Percentiles rank a stretch among this genome's conserved stretches.
Evolutionary conservation across 2,797 vertebrate genomes (phyloP).

Genomic region (Aulostomus chinensis): DNA sequence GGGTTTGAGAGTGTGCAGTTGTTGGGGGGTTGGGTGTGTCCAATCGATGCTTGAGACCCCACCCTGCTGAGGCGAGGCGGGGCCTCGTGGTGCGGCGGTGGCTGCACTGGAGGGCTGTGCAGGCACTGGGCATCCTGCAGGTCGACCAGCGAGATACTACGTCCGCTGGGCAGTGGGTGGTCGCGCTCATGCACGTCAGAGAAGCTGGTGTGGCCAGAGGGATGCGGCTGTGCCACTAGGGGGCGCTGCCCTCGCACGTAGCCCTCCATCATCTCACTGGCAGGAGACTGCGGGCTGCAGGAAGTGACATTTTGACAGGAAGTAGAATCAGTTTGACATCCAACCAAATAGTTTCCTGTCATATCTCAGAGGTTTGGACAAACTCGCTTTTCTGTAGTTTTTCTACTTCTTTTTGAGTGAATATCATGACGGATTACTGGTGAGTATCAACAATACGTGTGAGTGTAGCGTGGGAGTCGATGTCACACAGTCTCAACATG

Average conservation of each 20-base stretch:
- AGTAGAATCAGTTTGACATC: not conserved
- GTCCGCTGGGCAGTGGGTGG: conserved; percentile 81
- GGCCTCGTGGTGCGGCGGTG: conserved; percentile 77
- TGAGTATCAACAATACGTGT: no score
- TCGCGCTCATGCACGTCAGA: conserved; percentile 86
- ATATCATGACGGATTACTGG: no score
- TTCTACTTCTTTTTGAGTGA: no score
- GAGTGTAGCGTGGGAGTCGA: no score
- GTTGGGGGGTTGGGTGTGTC: conserved; percentile 61
- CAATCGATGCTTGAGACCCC: conserved; percentile 88
- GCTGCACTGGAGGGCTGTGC: conserved; percentile 57
- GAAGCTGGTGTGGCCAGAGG: conserved; percentile 83
- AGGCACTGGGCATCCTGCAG: conserved; percentile 85
- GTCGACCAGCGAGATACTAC: conserved; percentile 94
- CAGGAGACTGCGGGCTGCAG: conserved; percentile 80
- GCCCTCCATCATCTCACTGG: conserved; percentile 79
- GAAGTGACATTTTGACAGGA: not conserved
- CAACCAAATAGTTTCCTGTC: no score
- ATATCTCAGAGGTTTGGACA: no score
- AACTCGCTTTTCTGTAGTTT: no score
- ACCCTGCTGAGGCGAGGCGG: conserved; percentile 79
- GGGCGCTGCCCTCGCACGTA: conserved; percentile 81
- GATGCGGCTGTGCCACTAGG: conserved; percentile 80
- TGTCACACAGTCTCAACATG: no score
- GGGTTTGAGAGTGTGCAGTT: conserved; percentile 76